Evolutionary conservation across 2,888 invertebrate genomes (phyloP).

Genomic region (Leucania comma): DNA sequence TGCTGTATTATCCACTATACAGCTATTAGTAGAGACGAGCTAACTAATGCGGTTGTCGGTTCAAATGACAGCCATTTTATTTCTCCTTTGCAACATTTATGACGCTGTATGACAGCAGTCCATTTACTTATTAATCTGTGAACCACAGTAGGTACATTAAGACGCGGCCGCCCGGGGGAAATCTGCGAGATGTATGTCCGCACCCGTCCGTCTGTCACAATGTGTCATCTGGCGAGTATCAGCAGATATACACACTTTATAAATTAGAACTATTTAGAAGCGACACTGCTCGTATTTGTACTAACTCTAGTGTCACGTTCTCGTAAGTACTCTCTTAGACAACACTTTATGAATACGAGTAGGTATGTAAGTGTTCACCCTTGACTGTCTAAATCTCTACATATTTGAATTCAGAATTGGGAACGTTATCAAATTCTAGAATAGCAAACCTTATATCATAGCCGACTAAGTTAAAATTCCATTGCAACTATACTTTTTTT

Average conservation of each 20-base stretch:
- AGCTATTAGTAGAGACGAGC: background rate
- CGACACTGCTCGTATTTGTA: background rate
- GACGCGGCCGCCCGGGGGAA: constrained; percentile 52
- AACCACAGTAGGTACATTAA: constrained; percentile 19
- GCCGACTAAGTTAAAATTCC: no score
- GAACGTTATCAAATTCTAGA: no score
- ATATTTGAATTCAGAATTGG: no score
- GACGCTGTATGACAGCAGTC: background rate
- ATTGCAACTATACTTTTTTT: no score
- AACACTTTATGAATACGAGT: background rate
- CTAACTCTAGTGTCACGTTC: constrained; percentile 1
- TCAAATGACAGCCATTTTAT: background rate
- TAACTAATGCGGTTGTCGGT: background rate
- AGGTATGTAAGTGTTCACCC: background rate
- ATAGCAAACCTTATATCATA: no score
- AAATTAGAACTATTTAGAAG: background rate
- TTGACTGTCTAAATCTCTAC: background rate
- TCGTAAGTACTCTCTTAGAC: background rate
- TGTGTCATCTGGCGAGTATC: constrained; percentile 8
- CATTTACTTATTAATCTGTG: constrained; percentile 29
- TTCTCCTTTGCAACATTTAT: background rate
- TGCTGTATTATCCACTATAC: no score
- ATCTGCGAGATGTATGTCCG: constrained; percentile 51
- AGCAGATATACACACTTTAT: background rate
- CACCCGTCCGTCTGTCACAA: constrained; percentile 27